Percentiles rank a stretch among this genome's conserved stretches.
These are phyloP conservation scores for Cynopterus sphinx DNA, from an alignment of 2,797 vertebrate species.

Conservation along the genomic window DNA sequence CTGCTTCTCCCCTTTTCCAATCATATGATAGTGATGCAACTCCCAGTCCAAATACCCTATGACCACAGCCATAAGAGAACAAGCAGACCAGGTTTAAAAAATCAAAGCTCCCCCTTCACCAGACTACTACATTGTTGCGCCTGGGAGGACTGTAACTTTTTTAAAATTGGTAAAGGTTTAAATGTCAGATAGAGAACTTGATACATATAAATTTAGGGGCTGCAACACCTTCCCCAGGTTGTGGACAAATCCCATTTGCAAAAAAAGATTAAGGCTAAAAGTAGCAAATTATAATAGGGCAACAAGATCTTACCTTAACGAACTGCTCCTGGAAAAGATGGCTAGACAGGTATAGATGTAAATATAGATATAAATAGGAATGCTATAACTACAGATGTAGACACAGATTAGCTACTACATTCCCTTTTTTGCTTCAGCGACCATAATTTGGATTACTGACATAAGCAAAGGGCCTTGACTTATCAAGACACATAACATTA, in stretches of 20 bases:
- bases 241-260: neutral
- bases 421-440: neutral
- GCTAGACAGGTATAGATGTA: neutral
- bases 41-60: neutral
- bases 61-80: neutral
- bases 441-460: neutral
- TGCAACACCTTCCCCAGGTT: neutral
- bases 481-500: neutral
- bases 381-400: no score
- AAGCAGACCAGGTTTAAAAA: neutral
- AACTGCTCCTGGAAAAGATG: neutral
- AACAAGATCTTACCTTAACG: neutral
- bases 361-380: neutral
- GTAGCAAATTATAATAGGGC: neutral
- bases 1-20: neutral
- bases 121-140: neutral
- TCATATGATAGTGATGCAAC: no score
- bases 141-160: neutral
- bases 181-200: neutral
- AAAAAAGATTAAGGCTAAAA: neutral
- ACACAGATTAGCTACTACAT: neutral
- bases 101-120: neutral
- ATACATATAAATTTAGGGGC: neutral
- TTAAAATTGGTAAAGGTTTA: neutral
- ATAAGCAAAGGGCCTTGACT: slow-evolving; percentile 23